These are phyloP conservation scores for Ameiurus melas DNA, from an alignment of 2,113 vertebrate genomes.

Conservation along the genomic window DNA sequence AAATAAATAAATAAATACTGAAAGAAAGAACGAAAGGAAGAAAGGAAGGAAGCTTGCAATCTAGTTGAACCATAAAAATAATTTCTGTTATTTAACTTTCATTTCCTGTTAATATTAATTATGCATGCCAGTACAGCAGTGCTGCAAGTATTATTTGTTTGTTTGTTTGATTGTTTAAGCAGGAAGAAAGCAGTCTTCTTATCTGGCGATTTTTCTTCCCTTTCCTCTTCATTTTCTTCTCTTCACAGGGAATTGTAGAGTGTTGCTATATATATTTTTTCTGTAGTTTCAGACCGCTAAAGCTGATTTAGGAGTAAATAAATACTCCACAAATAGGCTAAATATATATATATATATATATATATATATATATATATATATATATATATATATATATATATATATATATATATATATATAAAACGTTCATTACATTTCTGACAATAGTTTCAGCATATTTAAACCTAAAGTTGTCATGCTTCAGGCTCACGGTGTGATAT, in stretches of 20 bases:
- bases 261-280: not conserved
- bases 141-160: not conserved
- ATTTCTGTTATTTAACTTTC: not conserved
- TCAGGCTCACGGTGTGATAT: too few species aligned
- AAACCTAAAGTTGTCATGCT: not conserved
- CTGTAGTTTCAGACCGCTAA: not conserved
- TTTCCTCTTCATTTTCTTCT: not conserved
- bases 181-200: not conserved
- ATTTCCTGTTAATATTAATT: not conserved
- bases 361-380: too few species aligned
- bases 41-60: not conserved
- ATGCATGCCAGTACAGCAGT: not conserved
- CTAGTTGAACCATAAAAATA: not conserved
- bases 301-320: not conserved
- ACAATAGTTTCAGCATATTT: not conserved
- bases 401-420: not conserved
- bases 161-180: not conserved
- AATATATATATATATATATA: too few species aligned
- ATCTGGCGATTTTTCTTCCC: not conserved
- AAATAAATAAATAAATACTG: not conserved
- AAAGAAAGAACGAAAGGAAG: not conserved
- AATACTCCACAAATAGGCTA: not conserved
- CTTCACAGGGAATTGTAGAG: not conserved
- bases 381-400: too few species aligned
- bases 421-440: not conserved